phyloP scores from a whole-genome alignment of 2,113 vertebrate genomes.

The Oncorhynchus clarkii region DNA sequence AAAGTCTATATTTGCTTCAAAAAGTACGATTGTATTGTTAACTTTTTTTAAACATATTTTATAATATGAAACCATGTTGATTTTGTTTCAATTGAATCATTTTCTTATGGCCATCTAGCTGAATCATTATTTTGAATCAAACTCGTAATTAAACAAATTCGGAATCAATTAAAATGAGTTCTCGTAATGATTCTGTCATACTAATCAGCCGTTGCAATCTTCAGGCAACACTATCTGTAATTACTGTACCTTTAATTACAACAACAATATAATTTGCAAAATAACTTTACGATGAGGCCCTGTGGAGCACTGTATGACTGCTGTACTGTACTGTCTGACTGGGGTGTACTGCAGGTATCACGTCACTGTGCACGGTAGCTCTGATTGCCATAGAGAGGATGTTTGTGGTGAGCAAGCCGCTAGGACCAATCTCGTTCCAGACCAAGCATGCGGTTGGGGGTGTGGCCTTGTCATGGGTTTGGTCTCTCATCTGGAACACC shows the following conservation, averaged over 20 bases:
- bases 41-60: neutral
- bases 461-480: conserved; percentile 65
- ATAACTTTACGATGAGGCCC: too few relatives aligned
- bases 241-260: too few relatives aligned
- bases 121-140: neutral
- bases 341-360: conserved; percentile 61
- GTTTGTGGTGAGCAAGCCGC: conserved; percentile 71
- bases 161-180: neutral
- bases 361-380: conserved; percentile 74
- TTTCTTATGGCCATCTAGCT: neutral
- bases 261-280: too few relatives aligned
- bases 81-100: neutral
- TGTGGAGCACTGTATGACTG: too few relatives aligned
- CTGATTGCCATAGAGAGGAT: conserved; percentile 74
- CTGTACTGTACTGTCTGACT: neutral
- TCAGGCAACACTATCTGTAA: too few relatives aligned
- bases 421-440: conserved; percentile 65
- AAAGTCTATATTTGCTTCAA: too few relatives aligned
- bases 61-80: neutral
- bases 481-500: conserved; percentile 75
- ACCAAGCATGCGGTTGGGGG: conserved; percentile 63
- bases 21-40: too few relatives aligned
- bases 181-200: too few relatives aligned
- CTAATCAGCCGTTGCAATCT: too few relatives aligned
- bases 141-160: neutral